These are phyloP conservation scores for Phlogophora meticulosa DNA, from an alignment of 2,888 invertebrate genomes.

Conservation along the genomic window DNA sequence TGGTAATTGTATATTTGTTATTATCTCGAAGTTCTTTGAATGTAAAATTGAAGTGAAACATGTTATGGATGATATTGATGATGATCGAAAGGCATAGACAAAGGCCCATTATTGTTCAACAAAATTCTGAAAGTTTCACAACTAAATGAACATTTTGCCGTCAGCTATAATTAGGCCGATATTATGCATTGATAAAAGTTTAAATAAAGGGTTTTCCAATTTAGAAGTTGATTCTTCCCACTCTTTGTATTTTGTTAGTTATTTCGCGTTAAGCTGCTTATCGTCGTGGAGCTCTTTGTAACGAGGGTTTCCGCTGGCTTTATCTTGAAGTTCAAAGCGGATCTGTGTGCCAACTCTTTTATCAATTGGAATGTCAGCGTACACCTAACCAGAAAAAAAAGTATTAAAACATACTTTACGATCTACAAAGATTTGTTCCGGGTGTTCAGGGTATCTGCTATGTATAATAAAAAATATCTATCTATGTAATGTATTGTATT, in stretches of 20 bases:
- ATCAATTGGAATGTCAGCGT: neutral
- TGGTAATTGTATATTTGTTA: too few relatives aligned
- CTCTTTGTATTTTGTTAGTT: slow-evolving; percentile 19
- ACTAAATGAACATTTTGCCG: neutral
- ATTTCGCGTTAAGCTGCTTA: slow-evolving; percentile 26
- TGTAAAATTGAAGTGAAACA: too few relatives aligned
- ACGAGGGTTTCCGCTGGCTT: slow-evolving; percentile 9
- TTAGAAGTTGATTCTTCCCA: slow-evolving; percentile 1
- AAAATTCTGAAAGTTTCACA: slow-evolving; percentile 8
- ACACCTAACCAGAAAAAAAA: too few relatives aligned
- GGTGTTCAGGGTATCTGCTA: too few relatives aligned
- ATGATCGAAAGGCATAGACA: neutral
- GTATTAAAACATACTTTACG: too few relatives aligned
- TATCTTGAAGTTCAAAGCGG: neutral
- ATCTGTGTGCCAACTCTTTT: slow-evolving; percentile 1
- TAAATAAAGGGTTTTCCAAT: slow-evolving; percentile 38
- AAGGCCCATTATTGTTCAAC: neutral
- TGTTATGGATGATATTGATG: neutral
- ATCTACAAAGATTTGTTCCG: too few relatives aligned
- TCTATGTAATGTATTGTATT: too few relatives aligned
- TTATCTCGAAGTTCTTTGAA: too few relatives aligned
- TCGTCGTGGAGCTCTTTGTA: slow-evolving; percentile 2
- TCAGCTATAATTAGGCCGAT: slow-evolving; percentile 20
- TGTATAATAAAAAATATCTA: too few relatives aligned
- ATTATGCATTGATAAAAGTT: slow-evolving; percentile 46